Evolutionary conservation across 1,140 invertebrate species (phyloP).

Genomic region (Neotoxoptera formosana): DNA sequence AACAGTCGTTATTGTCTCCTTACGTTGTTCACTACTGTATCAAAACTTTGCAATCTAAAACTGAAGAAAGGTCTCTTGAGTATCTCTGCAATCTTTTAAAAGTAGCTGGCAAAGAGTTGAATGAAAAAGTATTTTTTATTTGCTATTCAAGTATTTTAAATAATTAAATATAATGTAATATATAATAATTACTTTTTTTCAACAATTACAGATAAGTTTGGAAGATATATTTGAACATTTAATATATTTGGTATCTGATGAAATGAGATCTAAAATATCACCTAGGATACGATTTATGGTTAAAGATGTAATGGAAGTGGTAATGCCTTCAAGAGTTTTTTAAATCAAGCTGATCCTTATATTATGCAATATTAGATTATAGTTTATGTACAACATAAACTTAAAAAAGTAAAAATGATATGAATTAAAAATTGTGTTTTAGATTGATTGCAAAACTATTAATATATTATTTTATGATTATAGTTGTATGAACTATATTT

Average conservation of each 20-base stretch:
- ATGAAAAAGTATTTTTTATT: conserved; percentile 47
- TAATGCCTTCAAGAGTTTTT: neutral
- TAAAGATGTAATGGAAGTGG: conserved; percentile 38
- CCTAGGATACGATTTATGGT: conserved; percentile 48
- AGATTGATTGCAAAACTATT: neutral
- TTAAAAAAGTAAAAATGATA: conserved; percentile 13
- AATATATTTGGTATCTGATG: conserved; percentile 42
- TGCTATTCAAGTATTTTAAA: neutral
- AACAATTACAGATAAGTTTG: conserved; percentile 14
- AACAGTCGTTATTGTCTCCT: conserved; percentile 33
- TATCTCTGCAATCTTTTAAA: conserved; percentile 50
- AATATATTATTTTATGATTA: neutral
- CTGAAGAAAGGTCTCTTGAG: conserved; percentile 29
- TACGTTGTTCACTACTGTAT: conserved; percentile 27
- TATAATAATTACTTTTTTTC: neutral
- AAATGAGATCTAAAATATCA: conserved; percentile 50
- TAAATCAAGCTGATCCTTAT: neutral
- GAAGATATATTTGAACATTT: conserved; percentile 36
- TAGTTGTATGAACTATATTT: neutral
- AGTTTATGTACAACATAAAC: neutral
- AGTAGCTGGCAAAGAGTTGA: conserved; percentile 41
- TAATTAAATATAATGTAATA: neutral
- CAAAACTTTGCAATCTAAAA: neutral
- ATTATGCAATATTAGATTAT: neutral
- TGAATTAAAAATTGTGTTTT: neutral